phyloP scores from a whole-genome alignment of 2,113 vertebrate genomes.

The Barnardius zonarius region DNA sequence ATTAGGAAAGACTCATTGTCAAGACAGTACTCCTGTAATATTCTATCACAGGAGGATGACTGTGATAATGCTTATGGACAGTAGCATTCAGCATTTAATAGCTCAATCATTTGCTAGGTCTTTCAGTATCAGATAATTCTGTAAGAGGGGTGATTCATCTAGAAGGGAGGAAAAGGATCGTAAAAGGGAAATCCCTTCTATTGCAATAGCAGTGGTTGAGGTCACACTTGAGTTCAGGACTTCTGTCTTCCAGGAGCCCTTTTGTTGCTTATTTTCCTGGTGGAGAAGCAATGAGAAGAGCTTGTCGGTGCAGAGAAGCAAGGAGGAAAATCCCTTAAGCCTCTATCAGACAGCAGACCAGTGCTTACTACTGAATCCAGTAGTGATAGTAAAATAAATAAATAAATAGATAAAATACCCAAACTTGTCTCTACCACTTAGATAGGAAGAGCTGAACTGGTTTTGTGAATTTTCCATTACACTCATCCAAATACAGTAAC shows the following conservation, averaged over 20 bases:
- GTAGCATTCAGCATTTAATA: background rate
- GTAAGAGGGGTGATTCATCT: conserved; percentile 45
- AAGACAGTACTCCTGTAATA: background rate
- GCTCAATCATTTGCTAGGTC: background rate
- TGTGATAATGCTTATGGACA: background rate
- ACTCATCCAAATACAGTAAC: background rate
- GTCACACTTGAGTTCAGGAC: conserved; percentile 9
- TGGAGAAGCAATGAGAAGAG: background rate
- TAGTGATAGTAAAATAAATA: background rate
- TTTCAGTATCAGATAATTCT: conserved; percentile 2
- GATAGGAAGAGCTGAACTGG: background rate
- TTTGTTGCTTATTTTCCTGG: background rate
- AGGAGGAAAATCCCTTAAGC: conserved; percentile 23
- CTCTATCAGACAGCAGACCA: background rate
- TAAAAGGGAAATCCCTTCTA: conserved; percentile 62
- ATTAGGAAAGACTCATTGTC: background rate
- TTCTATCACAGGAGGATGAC: background rate
- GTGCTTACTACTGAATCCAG: background rate
- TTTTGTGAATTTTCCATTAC: background rate
- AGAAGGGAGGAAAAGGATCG: conserved; percentile 43
- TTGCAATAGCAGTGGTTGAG: conserved; percentile 37
- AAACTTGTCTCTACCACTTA: background rate
- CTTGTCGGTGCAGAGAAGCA: background rate
- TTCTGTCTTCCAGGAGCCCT: conserved; percentile 29
- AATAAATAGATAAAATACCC: background rate